Percentiles rank a stretch among this genome's conserved stretches.
These are phyloP conservation scores for Herpetotheres cachinnans DNA, from an alignment of 2,113 vertebrate genomes.

Conservation along the genomic window DNA sequence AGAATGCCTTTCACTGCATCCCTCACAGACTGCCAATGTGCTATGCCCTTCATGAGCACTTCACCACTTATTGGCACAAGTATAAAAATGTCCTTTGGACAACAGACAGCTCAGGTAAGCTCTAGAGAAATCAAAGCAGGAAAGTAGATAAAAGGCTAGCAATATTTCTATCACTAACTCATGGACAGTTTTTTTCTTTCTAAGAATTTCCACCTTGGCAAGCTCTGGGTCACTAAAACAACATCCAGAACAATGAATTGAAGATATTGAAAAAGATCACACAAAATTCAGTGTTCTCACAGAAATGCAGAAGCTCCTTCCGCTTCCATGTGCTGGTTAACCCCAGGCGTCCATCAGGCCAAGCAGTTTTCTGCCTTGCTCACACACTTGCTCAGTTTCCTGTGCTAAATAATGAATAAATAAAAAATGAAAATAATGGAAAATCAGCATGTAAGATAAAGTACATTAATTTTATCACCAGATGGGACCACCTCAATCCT, in stretches of 20 bases:
- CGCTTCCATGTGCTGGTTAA: background rate
- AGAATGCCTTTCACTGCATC: background rate
- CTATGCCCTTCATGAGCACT: background rate
- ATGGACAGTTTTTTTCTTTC: background rate
- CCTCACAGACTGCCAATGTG: background rate
- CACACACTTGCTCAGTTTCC: background rate
- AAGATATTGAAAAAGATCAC: background rate
- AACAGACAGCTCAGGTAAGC: conserved; percentile 21
- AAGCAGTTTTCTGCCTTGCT: background rate
- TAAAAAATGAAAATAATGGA: background rate
- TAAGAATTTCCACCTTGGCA: background rate
- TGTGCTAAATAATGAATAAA: background rate
- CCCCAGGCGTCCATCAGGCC: background rate
- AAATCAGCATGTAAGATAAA: background rate
- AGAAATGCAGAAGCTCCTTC: background rate
- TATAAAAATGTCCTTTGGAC: conserved; percentile 29
- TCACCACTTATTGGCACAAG: background rate
- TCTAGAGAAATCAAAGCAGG: conserved; percentile 30
- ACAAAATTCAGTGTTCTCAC: background rate
- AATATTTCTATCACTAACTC: background rate
- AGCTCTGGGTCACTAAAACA: background rate
- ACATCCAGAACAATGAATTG: background rate
- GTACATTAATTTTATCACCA: background rate
- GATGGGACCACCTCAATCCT: background rate
- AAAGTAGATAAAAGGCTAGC: conserved; percentile 9